phyloP scores from a whole-genome alignment of 2,888 invertebrate genomes.

The Ennomos quercinarius region DNA sequence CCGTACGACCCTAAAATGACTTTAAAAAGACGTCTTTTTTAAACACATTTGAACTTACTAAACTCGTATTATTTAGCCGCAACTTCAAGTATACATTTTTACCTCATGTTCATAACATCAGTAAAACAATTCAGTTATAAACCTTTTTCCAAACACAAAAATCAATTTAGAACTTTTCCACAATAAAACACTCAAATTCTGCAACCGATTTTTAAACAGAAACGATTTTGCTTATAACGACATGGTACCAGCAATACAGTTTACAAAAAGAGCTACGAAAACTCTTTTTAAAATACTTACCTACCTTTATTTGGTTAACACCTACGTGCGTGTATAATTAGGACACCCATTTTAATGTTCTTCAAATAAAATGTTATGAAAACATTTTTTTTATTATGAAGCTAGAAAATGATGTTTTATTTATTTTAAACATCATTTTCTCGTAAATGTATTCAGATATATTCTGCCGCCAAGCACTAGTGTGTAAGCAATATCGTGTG shows the following conservation, averaged over 20 bases:
- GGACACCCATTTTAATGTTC: slow-evolving; percentile 20
- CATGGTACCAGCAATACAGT: not conserved
- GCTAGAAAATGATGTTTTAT: too few relatives aligned
- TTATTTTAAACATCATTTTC: too few relatives aligned
- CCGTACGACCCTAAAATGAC: too few relatives aligned
- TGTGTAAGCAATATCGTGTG: too few relatives aligned
- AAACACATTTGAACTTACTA: slow-evolving; percentile 12
- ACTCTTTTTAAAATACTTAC: slow-evolving; percentile 17
- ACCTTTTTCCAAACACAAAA: slow-evolving; percentile 18
- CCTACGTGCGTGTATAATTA: slow-evolving; percentile 33
- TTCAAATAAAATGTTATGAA: not conserved
- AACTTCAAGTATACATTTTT: slow-evolving; percentile 7
- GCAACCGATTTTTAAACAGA: not conserved
- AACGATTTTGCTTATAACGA: slow-evolving; percentile 1
- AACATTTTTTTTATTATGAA: too few relatives aligned
- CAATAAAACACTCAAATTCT: not conserved
- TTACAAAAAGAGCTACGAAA: not conserved
- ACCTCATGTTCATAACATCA: slow-evolving; percentile 19
- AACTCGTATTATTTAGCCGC: slow-evolving; percentile 6
- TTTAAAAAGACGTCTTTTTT: slow-evolving; percentile 5
- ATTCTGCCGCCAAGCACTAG: too few relatives aligned
- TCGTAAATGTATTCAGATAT: too few relatives aligned
- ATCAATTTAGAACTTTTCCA: slow-evolving; percentile 6
- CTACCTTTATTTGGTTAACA: slow-evolving; percentile 27
- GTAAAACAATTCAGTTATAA: slow-evolving; percentile 25